A percentile compares a stretch with the other conserved stretches of the same genome.
Conservation (phyloP, 35 echinoderm and acorn worm genomes). For the Chiridota heheva region DNA sequence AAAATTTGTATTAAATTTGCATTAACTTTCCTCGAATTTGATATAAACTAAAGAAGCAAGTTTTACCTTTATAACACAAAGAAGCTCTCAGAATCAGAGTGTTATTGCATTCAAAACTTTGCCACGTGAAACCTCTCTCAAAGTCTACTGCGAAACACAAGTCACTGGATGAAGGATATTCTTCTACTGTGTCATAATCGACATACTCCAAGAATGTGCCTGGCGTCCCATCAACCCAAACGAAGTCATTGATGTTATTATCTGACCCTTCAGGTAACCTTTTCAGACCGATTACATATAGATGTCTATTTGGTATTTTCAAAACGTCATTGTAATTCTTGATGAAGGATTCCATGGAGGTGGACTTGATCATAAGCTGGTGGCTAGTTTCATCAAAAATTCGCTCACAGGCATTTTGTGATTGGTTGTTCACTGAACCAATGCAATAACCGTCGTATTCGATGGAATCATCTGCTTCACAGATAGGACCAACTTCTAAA, state of each 20-base stretch:
- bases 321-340: slow-evolving; percentile 1
- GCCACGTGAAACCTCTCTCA: no score
- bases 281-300: slow-evolving; percentile 24
- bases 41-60: no score
- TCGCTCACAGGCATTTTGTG: slow-evolving; percentile 26
- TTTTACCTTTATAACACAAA: no score
- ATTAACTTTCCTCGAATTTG: no score
- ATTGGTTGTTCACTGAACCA: slow-evolving; percentile 53
- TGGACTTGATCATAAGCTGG: slow-evolving; percentile 41
- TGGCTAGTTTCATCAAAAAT: slow-evolving; percentile 55
- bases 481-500: slow-evolving; percentile 44
- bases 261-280: not conserved
- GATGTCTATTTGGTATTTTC: slow-evolving; percentile 39
- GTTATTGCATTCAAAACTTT: no score
- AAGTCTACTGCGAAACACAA: no score
- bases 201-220: no score
- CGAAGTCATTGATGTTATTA: not conserved
- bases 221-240: slow-evolving; percentile 44
- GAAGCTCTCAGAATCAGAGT: no score
- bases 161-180: no score
- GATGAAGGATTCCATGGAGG: slow-evolving; percentile 7
- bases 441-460: slow-evolving; percentile 39
- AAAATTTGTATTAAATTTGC: no score
- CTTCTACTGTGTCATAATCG: no score
- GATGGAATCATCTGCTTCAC: slow-evolving; percentile 12